Conservation (phyloP, 2,797 vertebrate genomes). For the Choloepus didactylus region DNA sequence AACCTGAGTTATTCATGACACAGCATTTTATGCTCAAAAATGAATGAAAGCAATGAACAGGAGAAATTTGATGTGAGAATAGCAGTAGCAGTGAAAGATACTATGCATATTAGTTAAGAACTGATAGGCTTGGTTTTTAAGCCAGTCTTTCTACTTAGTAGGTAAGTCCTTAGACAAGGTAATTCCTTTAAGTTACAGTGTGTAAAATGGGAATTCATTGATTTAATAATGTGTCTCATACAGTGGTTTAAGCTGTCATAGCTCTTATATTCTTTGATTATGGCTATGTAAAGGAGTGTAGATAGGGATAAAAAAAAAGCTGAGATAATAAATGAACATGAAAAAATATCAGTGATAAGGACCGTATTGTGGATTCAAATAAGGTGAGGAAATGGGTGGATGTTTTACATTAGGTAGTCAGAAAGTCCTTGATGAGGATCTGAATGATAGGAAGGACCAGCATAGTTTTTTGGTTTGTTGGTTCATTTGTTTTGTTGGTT, state of each 20-base stretch:
- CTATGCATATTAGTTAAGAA: background rate
- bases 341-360: background rate
- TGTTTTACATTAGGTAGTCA: background rate
- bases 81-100: background rate
- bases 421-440: background rate
- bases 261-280: slow-evolving; percentile 10
- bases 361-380: background rate
- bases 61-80: background rate
- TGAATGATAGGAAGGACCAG: background rate
- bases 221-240: background rate
- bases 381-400: background rate
- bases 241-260: background rate
- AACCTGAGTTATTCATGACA: background rate
- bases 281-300: background rate
- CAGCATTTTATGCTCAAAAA: background rate
- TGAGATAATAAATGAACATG: background rate
- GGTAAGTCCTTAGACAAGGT: background rate
- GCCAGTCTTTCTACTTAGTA: background rate
- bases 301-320: background rate
- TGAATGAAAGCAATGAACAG: slow-evolving; percentile 3
- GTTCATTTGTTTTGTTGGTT: background rate
- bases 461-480: background rate
- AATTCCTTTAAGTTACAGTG: background rate
- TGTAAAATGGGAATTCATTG: background rate
- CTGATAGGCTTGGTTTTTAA: background rate